Conservation (phyloP, 2,888 invertebrate species). For the Drosophila neotestacea region DNA sequence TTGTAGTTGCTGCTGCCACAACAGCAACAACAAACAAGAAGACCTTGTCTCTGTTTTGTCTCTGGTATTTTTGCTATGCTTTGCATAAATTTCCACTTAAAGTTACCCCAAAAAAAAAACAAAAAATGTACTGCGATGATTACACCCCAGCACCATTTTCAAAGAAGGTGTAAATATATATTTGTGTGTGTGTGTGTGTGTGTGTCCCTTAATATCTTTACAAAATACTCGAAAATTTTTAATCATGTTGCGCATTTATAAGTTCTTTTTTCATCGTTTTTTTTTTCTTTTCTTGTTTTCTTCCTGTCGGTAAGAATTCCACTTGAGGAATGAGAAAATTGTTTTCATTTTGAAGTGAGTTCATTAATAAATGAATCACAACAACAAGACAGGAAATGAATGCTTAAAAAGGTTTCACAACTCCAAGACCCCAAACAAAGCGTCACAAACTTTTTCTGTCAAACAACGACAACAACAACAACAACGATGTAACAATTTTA, state of each 20-base stretch:
- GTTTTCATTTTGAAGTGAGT: conserved; percentile 34
- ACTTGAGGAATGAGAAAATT: conserved; percentile 25
- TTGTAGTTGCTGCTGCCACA: background rate
- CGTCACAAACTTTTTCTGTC: conserved; percentile 35
- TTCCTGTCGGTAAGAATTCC: background rate
- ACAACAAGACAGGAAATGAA: conserved; percentile 16
- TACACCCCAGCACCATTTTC: background rate
- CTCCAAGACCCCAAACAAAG: conserved; percentile 22
- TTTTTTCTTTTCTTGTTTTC: background rate
- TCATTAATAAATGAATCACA: conserved; percentile 41
- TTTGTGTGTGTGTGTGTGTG: conserved; percentile 1
- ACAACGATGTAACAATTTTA: background rate
- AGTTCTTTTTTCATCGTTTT: background rate
- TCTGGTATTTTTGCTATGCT: conserved; percentile 57
- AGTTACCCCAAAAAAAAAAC: conserved; percentile 12
- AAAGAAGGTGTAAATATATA: no score
- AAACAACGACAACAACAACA: conserved; percentile 12
- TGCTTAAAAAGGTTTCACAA: conserved; percentile 39
- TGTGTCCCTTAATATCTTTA: conserved; percentile 24
- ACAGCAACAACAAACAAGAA: background rate
- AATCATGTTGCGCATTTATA: conserved; percentile 48
- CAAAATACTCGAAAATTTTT: conserved; percentile 52
- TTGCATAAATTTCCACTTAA: conserved; percentile 72
- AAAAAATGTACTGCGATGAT: conserved; percentile 59
- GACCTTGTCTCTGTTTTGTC: conserved; percentile 17